Percentiles rank a stretch among this genome's conserved stretches.
Conservation (phyloP, 64 coral and sea anemone species). For the Stichodactyla helianthus region DNA sequence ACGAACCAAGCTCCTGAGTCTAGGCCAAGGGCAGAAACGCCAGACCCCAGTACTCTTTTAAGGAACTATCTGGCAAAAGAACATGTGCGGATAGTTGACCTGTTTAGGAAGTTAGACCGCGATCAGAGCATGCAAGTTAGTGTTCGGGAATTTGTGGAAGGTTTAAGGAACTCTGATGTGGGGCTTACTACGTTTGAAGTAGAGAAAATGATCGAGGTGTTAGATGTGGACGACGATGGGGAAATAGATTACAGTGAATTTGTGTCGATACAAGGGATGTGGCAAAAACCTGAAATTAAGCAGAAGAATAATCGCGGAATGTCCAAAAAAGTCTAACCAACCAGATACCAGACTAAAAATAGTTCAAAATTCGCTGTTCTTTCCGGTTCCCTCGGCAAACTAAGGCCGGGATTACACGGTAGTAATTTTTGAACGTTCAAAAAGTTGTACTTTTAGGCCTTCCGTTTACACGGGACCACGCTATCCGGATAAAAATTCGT, state of each 20-base stretch:
- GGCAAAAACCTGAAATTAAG: conserved; percentile 55
- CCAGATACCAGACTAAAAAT: neutral
- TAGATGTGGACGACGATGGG: conserved; percentile 76
- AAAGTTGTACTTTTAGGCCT: no score
- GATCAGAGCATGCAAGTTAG: conserved; percentile 92
- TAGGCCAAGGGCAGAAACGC: conserved; percentile 38
- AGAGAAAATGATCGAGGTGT: conserved; percentile 68
- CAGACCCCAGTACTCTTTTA: conserved; percentile 61
- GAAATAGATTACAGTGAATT: conserved; percentile 97
- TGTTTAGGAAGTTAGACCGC: conserved; percentile 71
- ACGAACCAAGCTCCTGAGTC: conserved; percentile 56
- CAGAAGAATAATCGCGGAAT: conserved; percentile 25
- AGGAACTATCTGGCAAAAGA: conserved; percentile 83
- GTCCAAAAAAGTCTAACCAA: neutral
- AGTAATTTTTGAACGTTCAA: no score
- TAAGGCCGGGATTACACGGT: no score
- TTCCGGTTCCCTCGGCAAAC: no score
- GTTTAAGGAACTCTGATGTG: conserved; percentile 74
- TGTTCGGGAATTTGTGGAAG: conserved; percentile 84
- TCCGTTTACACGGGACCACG: no score
- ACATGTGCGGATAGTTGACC: conserved; percentile 68
- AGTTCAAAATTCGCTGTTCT: no score
- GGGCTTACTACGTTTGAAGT: conserved; percentile 76
- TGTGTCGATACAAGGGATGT: conserved; percentile 78
- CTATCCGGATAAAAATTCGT: no score